phyloP scores from a whole-genome alignment of 2,888 invertebrate genomes.

The Rhingia campestris region DNA sequence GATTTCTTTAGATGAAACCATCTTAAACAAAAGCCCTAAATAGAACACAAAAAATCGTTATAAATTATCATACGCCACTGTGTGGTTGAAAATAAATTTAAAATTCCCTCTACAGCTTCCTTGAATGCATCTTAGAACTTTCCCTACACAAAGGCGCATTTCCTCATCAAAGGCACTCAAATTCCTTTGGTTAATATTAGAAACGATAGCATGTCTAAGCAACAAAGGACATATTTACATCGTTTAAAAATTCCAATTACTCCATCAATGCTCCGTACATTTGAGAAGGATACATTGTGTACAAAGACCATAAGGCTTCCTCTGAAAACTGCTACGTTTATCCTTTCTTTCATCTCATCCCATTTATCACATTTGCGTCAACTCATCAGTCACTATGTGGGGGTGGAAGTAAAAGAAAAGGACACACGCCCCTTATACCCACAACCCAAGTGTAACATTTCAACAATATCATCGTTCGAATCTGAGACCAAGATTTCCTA shows the following conservation, averaged over 20 bases:
- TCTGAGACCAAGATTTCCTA: conserved; percentile 53
- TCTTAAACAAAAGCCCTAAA: too few relatives aligned
- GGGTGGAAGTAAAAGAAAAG: conserved; percentile 19
- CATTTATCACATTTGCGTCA: conserved; percentile 22
- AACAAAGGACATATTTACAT: conserved; percentile 57
- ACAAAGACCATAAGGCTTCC: conserved; percentile 34
- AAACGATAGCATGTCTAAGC: conserved; percentile 30
- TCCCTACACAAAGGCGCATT: conserved; percentile 24
- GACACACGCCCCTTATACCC: conserved; percentile 40
- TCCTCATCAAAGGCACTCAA: conserved; percentile 28
- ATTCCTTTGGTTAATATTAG: conserved; percentile 38
- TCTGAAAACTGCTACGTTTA: conserved; percentile 32
- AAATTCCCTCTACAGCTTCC: background rate
- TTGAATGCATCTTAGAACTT: background rate
- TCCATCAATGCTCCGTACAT: conserved; percentile 17
- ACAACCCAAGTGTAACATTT: conserved; percentile 54
- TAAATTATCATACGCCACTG: too few relatives aligned
- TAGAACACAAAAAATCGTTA: too few relatives aligned
- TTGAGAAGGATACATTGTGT: conserved; percentile 26
- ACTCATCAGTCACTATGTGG: conserved; percentile 38
- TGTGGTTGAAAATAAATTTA: too few relatives aligned
- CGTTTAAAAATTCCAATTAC: conserved; percentile 54
- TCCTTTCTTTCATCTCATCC: background rate
- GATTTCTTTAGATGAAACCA: too few relatives aligned
- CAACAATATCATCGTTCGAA: conserved; percentile 68